Base-by-base conservation (phyloP, 2,113 vertebrate species). In the Cephalopterus ornatus region DNA sequence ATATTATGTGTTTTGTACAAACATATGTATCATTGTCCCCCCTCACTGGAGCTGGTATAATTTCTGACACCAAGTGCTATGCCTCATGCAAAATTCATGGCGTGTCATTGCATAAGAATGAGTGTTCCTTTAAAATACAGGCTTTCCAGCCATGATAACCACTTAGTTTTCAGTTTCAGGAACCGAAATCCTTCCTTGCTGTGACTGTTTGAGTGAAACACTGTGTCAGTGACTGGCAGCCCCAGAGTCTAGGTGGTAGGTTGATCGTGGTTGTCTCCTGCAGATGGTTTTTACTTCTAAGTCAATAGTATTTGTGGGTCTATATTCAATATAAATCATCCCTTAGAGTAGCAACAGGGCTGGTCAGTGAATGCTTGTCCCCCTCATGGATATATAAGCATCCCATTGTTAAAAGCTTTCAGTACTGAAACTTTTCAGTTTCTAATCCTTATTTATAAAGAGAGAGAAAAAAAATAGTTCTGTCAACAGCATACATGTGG, bases 1-100 rank as follows among this genome's bases (percentile, higher is more conserved):
- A 98, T 98, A 98, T 95, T 97, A 98, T 91, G 93, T 97, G 95
- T 97, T 97, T 97, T 96, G 96, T 98, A 98, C 97, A 96, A 98
- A 98, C 97, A 97, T 97, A 97, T 96, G 97, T 98, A 98, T 97
- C 97, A 97, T 93, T 97, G 97, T 98, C 97, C 97, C 94, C 94
- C 94, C 96, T 97, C 26, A 63, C 97, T 96, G 97, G 96, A 97
- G 94, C 94, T 91, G 97, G 95, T 98, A 97, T 94, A 98, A 97
- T 97, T 97, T 95, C 95, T 98, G 97, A 97, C 97, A 97, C 94
- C 85, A 75, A 97, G 96, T 97, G 92, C 96, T 95, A 59, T 84
- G 82, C 91, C 76, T 98, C 97, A 97, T 98, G 96, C 90, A 98
- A 97, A 97, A 98, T 98, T 97, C 94, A 98, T 98, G 95, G 79